A percentile compares a stretch with the other conserved stretches of the same genome.
These are phyloP conservation scores for Pelodiscus sinensis DNA, from an alignment of 2,113 vertebrate genomes.

Conservation along the genomic window DNA sequence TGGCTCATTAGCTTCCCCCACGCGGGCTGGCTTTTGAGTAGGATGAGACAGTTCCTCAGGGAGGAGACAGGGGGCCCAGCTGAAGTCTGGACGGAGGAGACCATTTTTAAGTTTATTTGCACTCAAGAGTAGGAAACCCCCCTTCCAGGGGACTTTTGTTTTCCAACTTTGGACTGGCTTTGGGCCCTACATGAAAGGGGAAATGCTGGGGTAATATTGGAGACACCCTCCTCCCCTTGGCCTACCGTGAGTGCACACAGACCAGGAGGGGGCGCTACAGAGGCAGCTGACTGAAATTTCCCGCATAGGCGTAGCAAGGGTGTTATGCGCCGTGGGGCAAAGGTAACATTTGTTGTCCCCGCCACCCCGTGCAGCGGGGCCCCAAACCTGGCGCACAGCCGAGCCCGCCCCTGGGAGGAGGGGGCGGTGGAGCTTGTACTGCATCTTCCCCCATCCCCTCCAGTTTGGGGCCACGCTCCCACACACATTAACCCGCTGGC, in stretches of 20 bases:
- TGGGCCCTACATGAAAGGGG: neutral
- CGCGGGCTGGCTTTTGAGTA: neutral
- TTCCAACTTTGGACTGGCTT: neutral
- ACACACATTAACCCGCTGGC: no score
- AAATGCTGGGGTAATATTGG: neutral
- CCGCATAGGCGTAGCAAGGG: no score
- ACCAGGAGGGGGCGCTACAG: neutral
- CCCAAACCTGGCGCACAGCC: no score
- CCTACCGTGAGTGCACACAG: neutral
- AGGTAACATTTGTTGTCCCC: no score
- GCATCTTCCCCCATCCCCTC: no score
- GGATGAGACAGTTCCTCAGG: neutral
- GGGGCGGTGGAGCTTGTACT: no score
- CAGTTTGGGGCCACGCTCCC: no score
- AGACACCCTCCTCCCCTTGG: neutral
- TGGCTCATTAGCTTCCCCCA: no score
- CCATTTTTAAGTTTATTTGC: neutral
- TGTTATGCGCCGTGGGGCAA: no score
- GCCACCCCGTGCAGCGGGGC: no score
- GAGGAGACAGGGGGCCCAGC: neutral
- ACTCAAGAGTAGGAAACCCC: neutral
- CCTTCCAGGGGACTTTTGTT: neutral
- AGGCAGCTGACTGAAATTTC: neutral
- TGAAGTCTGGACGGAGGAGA: neutral
- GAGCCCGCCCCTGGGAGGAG: no score